A percentile compares a stretch with the other conserved stretches of the same genome.
These are phyloP conservation scores for Urophycis tenuis DNA, from an alignment of 2,797 vertebrate species.

Conservation along the genomic window DNA sequence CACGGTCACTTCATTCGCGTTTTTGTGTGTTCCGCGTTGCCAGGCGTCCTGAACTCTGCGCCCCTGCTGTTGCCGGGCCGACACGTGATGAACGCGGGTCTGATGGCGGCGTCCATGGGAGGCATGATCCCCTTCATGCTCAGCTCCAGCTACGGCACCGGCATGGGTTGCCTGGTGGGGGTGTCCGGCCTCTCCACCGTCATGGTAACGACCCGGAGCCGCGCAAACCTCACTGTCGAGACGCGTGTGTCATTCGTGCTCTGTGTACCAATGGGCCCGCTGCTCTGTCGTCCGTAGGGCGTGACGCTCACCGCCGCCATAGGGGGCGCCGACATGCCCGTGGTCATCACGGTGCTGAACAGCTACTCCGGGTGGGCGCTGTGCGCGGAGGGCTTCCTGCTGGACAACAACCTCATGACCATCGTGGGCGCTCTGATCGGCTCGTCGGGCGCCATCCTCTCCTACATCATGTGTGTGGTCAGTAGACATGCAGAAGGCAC, in stretches of 20 bases:
- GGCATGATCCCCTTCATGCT: constrained; percentile 67
- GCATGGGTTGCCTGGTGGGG: constrained; percentile 64
- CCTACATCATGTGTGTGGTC: constrained; percentile 75
- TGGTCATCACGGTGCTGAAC: constrained; percentile 76
- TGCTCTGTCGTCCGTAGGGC: constrained; percentile 47
- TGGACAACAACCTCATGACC: constrained; percentile 76
- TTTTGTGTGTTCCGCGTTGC: neutral
- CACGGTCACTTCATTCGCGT: neutral
- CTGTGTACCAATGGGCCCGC: neutral
- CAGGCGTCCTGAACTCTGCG: constrained; percentile 63
- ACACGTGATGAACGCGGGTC: constrained; percentile 62
- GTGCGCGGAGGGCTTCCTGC: constrained; percentile 74
- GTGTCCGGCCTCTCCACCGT: constrained; percentile 72
- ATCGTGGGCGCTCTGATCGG: constrained; percentile 70
- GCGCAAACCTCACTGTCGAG: neutral
- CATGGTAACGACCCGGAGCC: constrained; percentile 45
- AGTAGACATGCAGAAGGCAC: constrained; percentile 34
- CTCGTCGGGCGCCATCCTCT: constrained; percentile 76
- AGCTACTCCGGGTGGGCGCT: constrained; percentile 77
- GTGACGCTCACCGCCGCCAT: constrained; percentile 76
- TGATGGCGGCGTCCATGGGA: constrained; percentile 66
- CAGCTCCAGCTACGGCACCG: constrained; percentile 62
- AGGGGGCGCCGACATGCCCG: constrained; percentile 75
- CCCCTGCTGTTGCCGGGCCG: constrained; percentile 71
- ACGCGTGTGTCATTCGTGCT: neutral